These are phyloP conservation scores for Oplegnathus fasciatus DNA, from an alignment of 2,113 vertebrate genomes.

Conservation along the genomic window DNA sequence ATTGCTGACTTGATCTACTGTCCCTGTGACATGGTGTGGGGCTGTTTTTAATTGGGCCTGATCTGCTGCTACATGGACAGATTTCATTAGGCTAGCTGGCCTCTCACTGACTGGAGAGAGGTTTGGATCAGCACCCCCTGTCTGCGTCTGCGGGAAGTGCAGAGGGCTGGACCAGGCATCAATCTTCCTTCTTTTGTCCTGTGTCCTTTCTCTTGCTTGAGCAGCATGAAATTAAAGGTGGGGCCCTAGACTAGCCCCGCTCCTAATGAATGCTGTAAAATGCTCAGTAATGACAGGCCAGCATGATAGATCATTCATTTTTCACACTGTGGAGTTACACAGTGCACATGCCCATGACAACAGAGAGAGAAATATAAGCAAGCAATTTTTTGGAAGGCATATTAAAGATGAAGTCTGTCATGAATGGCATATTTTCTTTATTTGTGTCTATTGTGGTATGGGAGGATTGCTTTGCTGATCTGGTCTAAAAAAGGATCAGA, in stretches of 20 bases:
- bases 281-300: slow-evolving; percentile 77
- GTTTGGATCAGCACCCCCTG: slow-evolving; percentile 66
- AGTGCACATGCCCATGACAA: slow-evolving; percentile 26
- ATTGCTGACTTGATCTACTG: slow-evolving; percentile 89
- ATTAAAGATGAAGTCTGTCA: neutral
- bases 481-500: neutral
- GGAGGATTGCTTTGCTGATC: neutral
- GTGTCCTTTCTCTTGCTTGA: slow-evolving; percentile 80
- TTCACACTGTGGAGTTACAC: slow-evolving; percentile 63
- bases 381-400: neutral
- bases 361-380: slow-evolving; percentile 19
- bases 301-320: slow-evolving; percentile 79
- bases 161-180: slow-evolving; percentile 68
- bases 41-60: slow-evolving; percentile 86
- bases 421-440: slow-evolving; percentile 9
- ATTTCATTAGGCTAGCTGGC: slow-evolving; percentile 80
- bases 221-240: slow-evolving; percentile 87
- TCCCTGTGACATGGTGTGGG: slow-evolving; percentile 82
- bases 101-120: slow-evolving; percentile 21
- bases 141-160: slow-evolving; percentile 53
- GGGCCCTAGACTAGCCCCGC: slow-evolving; percentile 68
- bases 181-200: slow-evolving; percentile 83
- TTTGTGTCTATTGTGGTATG: slow-evolving; percentile 1
- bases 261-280: slow-evolving; percentile 82
- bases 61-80: slow-evolving; percentile 78